Evolutionary conservation across 1,140 invertebrate species (phyloP).

Genomic region (Ephestia elutella): DNA sequence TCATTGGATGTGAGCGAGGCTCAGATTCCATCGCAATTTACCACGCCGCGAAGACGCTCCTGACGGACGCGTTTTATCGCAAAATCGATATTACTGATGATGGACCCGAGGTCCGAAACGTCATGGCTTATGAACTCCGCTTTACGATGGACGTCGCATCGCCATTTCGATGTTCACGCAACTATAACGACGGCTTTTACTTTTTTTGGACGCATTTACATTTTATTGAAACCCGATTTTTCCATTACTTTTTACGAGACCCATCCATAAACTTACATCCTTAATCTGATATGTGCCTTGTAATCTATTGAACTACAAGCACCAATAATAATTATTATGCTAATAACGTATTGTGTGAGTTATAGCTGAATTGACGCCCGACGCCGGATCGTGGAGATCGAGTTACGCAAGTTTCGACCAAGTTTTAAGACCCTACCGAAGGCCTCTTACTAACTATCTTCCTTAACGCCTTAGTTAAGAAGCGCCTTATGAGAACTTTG

Average conservation of each 20-base stretch:
- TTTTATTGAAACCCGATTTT: conserved; percentile 3
- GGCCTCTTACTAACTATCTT: conserved; percentile 72
- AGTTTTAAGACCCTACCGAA: conserved; percentile 71
- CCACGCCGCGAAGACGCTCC: conserved; percentile 42
- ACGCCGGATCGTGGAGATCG: conserved; percentile 56
- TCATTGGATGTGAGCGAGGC: conserved; percentile 70
- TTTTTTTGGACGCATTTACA: background rate
- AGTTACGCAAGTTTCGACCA: conserved; percentile 67
- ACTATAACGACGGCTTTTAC: conserved; percentile 10
- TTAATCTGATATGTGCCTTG: background rate
- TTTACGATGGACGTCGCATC: conserved; percentile 39
- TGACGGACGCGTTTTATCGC: conserved; percentile 57
- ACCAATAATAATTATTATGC: conserved; percentile 47
- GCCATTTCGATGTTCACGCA: conserved; percentile 21
- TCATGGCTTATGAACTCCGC: conserved; percentile 54
- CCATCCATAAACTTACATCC: background rate
- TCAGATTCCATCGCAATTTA: conserved; percentile 69
- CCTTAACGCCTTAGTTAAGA: conserved; percentile 72
- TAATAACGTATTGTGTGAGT: conserved; percentile 66
- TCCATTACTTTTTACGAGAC: background rate
- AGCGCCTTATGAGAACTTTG: conserved; percentile 72
- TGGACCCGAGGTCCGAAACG: conserved; percentile 42
- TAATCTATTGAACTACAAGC: background rate
- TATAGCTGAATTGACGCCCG: conserved; percentile 54
- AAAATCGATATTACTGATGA: conserved; percentile 67